Percentiles rank a stretch among this genome's conserved stretches.
phyloP scores from a whole-genome alignment of 2,888 invertebrate genomes.

The Tinea pellionella region DNA sequence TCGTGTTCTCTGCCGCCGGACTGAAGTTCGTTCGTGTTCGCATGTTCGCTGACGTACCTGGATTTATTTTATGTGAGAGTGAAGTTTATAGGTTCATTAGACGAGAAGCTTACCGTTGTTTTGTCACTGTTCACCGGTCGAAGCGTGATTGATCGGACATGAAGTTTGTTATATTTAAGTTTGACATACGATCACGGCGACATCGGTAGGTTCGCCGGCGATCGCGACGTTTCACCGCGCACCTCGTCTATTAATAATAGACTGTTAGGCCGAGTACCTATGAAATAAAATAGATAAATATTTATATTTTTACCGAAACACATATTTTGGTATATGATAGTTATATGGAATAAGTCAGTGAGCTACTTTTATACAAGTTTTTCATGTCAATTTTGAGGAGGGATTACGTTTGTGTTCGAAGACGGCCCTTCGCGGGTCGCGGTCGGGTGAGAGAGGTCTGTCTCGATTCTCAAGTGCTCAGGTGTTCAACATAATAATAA shows the following conservation, averaged over 20 bases:
- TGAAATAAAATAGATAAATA: background rate
- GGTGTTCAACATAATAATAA: conserved; percentile 61
- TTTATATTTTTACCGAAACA: conserved; percentile 6
- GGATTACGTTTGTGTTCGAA: background rate
- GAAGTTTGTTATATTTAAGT: background rate
- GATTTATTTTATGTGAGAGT: conserved; percentile 44
- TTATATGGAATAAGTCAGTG: background rate
- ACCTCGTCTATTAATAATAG: background rate
- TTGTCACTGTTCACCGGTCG: conserved; percentile 10
- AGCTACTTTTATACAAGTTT: conserved; percentile 1
- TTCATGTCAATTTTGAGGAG: background rate
- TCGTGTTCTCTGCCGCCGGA: conserved; percentile 19
- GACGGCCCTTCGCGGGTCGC: conserved; percentile 1
- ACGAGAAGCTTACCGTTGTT: conserved; percentile 23
- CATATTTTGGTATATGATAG: background rate
- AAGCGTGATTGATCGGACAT: background rate
- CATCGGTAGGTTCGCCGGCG: background rate
- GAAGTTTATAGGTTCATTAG: conserved; percentile 20
- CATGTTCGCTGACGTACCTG: conserved; percentile 26
- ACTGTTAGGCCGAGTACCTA: background rate
- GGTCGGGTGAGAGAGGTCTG: conserved; percentile 17
- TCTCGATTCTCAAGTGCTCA: conserved; percentile 44
- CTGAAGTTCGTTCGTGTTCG: conserved; percentile 13
- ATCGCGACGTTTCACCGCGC: background rate
- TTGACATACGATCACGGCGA: background rate